Evolutionary conservation across 2,113 vertebrate genomes (phyloP).

Genomic region (Vimba vimba): DNA sequence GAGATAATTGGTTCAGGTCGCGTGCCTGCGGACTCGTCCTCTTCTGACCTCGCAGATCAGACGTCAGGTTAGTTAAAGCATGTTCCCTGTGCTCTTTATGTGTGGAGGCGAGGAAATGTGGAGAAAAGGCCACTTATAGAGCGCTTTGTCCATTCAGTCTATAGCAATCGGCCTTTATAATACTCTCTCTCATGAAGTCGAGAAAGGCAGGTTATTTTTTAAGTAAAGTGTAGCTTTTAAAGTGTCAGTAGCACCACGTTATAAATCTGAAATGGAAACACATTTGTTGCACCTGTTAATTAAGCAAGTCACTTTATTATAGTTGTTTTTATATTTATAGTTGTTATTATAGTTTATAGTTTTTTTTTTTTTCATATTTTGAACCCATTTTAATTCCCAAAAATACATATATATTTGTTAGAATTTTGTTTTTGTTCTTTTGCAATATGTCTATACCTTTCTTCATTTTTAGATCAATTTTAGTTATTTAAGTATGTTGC

Average conservation of each 20-base stretch:
- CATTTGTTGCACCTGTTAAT: not conserved
- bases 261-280: not conserved
- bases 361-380: no score
- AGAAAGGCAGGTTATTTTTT: not conserved
- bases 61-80: not conserved
- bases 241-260: not conserved
- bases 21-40: not conserved
- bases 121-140: constrained; percentile 47
- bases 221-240: not conserved
- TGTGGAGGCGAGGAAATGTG: constrained; percentile 33
- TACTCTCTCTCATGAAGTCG: not conserved
- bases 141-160: not conserved
- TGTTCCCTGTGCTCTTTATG: not conserved
- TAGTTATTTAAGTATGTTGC: no score
- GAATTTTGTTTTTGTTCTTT: no score
- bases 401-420: no score
- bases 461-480: no score
- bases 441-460: no score
- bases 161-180: not conserved
- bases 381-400: no score
- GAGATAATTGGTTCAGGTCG: not conserved
- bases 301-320: not conserved
- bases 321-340: no score
- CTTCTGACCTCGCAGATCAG: not conserved
- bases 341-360: no score